phyloP scores from a whole-genome alignment of 2,797 vertebrate species.

The Dallia pectoralis region DNA sequence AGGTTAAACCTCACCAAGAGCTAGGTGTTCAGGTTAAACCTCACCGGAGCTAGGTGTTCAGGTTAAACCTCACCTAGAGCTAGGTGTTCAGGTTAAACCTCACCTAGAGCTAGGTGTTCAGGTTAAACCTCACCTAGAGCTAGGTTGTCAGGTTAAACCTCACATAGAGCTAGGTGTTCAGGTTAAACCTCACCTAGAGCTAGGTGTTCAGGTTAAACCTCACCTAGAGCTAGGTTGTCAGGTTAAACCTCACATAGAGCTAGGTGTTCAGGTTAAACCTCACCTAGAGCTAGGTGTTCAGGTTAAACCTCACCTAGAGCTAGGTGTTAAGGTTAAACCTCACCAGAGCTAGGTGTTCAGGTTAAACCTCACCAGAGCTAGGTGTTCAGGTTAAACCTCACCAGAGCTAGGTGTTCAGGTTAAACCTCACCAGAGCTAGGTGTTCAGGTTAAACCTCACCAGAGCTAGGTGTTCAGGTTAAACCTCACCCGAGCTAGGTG shows the following conservation, averaged over 20 bases:
- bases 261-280: slow-evolving; percentile 5
- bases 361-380: slow-evolving; percentile 25
- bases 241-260: slow-evolving; percentile 17
- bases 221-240: slow-evolving; percentile 28
- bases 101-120: slow-evolving; percentile 29
- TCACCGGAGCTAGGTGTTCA: slow-evolving; percentile 28
- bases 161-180: slow-evolving; percentile 29
- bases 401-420: slow-evolving; percentile 28
- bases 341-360: slow-evolving; percentile 28
- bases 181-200: slow-evolving; percentile 17
- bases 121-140: slow-evolving; percentile 17
- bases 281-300: slow-evolving; percentile 29
- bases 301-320: slow-evolving; percentile 17
- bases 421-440: slow-evolving; percentile 28
- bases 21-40: slow-evolving; percentile 19
- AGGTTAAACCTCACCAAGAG: slow-evolving; percentile 16
- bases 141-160: slow-evolving; percentile 2
- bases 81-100: slow-evolving; percentile 5
- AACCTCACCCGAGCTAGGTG: slow-evolving; percentile 29
- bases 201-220: slow-evolving; percentile 5
- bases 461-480: slow-evolving; percentile 27
- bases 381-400: background rate
- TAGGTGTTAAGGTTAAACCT: slow-evolving; percentile 5
- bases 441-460: no score
- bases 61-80: slow-evolving; percentile 17